Evolutionary conservation across 2,113 vertebrate species (phyloP), one percentile per base, ranked within the genome.

Genomic region (Dascyllus trimaculatus): DNA sequence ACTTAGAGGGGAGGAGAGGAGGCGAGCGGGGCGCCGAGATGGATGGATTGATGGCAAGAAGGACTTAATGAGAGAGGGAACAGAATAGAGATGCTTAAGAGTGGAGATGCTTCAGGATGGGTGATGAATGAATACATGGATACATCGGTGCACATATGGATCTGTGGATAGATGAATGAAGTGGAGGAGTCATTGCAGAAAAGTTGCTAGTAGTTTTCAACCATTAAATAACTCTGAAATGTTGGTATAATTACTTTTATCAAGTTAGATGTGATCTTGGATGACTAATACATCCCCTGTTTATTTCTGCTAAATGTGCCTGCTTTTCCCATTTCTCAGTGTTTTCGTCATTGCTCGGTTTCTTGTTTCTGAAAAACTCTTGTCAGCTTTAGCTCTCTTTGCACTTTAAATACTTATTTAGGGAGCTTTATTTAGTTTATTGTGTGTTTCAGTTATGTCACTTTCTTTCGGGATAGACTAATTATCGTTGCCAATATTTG

Each of bases 31-130:
- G 54, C 46, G 15, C 45, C 57, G 67, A 68, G 65, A 82, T n/a
- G 60, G 81, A 80, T 74, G 72, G 78, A 82, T 88, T 60, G 77
- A 85, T 73, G 75, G 35, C 35, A 57, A 84, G 70, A 68, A 81
- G 81, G 58, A 84, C 75, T 84, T 89, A 91, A 89, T 87, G 87
- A 88, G 80, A 80, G 57, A 61, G 54, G 48, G 58, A 83, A 38
- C 74, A 76, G 81, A 80, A 81, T 54, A 71, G 80, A 85, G 89
- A 79, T 43, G 54, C 77, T 69, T 52, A 69, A 56, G 49, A 64
- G 61, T 69, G 69, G 54, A 72, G 65, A 63, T 17, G 48, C 72
- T 67, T 83, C 76, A 75, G 72, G 61, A 57, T 43, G 61, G 43
- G 21, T 85, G 84, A 88, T 79, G 82, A 76, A 82, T 80, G 82